Conservation (phyloP, 2,113 vertebrate species). For the Parotia lawesii region DNA sequence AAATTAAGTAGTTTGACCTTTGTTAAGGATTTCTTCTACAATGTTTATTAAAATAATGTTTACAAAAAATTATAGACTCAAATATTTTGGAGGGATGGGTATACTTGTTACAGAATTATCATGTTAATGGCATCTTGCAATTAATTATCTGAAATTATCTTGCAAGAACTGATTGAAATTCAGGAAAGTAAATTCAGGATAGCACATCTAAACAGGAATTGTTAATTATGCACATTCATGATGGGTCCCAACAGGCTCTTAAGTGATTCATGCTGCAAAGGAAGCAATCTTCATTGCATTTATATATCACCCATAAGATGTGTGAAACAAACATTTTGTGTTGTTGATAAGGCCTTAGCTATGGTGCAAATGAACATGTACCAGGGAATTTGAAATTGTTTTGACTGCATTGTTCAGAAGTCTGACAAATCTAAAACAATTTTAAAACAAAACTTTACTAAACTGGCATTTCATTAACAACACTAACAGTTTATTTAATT, state of each 20-base stretch:
- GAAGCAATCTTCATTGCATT: not conserved
- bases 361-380: not conserved
- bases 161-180: not conserved
- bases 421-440: not conserved
- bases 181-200: not conserved
- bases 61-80: not conserved
- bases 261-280: not conserved
- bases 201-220: not conserved
- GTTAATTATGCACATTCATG: not conserved
- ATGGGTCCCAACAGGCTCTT: not conserved
- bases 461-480: not conserved
- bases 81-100: not conserved
- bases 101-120: not conserved
- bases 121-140: not conserved
- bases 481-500: not conserved
- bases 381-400: not conserved
- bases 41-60: not conserved
- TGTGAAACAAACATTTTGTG: not conserved
- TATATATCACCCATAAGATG: not conserved
- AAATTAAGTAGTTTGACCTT: not conserved
- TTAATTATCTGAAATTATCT: not conserved
- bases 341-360: not conserved
- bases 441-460: not conserved
- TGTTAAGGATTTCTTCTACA: not conserved
- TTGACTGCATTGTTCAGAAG: not conserved